These are phyloP conservation scores for Leptinotarsa lineolata DNA, from an alignment of 1,140 invertebrate genomes.

Conservation along the genomic window DNA sequence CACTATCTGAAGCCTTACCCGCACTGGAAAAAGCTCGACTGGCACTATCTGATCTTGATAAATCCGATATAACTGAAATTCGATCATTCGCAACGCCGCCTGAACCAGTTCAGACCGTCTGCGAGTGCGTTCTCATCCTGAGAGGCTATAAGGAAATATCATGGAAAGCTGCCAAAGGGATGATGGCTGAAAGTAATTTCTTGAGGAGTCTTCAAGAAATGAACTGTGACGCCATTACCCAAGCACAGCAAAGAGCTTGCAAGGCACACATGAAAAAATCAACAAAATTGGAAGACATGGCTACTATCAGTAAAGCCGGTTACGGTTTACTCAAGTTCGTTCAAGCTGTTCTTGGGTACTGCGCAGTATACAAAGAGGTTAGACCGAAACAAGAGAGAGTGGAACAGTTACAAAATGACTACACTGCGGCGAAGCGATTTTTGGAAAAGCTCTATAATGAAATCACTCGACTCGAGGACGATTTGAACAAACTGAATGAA, in stretches of 20 bases:
- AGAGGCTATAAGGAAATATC: conserved; percentile 78
- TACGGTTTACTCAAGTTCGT: conserved; percentile 84
- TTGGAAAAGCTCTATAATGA: conserved; percentile 79
- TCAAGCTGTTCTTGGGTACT: conserved; percentile 83
- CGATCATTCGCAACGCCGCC: conserved; percentile 89
- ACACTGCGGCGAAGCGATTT: conserved; percentile 62
- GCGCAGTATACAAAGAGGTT: conserved; percentile 80
- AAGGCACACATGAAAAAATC: conserved; percentile 71
- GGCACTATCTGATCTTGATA: conserved; percentile 80
- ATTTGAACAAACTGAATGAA: conserved; percentile 69
- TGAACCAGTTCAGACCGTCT: conserved; percentile 81
- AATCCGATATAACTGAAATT: conserved; percentile 90
- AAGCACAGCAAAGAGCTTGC: conserved; percentile 71
- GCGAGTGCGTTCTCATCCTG: conserved; percentile 85
- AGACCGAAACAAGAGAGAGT: conserved; percentile 89
- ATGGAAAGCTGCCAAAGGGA: conserved; percentile 87
- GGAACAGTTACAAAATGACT: conserved; percentile 71
- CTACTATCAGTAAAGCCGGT: conserved; percentile 77
- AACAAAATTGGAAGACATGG: conserved; percentile 76
- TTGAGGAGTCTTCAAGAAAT: conserved; percentile 78
- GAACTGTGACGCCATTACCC: conserved; percentile 80
- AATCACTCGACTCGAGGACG: conserved; percentile 71
- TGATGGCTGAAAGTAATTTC: conserved; percentile 90
- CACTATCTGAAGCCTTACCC: conserved; percentile 77
- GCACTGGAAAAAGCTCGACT: conserved; percentile 77